phyloP scores from a whole-genome alignment of 2,113 vertebrate genomes.

The Embiotoca jacksoni region DNA sequence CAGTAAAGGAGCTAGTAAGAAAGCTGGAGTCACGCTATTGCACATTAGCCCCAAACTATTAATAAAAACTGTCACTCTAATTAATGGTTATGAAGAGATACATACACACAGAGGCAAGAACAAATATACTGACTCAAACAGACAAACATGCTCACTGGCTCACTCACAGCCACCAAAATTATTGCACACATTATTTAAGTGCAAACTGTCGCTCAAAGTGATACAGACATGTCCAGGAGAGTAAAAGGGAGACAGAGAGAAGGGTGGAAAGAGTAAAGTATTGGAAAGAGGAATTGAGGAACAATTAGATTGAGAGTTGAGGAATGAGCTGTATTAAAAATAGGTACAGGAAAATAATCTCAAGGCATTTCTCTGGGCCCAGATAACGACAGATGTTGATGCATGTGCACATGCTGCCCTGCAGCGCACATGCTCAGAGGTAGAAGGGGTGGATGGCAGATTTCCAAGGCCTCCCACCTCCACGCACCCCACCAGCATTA shows the following conservation, averaged over 20 bases:
- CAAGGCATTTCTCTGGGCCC: slow-evolving; percentile 40
- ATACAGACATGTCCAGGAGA: slow-evolving; percentile 28
- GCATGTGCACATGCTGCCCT: slow-evolving; percentile 24
- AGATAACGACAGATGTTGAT: slow-evolving; percentile 45
- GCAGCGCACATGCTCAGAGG: slow-evolving; percentile 13
- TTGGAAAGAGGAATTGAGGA: slow-evolving; percentile 24
- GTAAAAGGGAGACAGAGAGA: slow-evolving; percentile 12
- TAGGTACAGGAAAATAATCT: slow-evolving; percentile 20
- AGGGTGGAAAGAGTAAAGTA: background rate
- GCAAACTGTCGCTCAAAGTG: slow-evolving; percentile 32
- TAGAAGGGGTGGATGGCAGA: slow-evolving; percentile 15
- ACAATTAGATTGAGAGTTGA: slow-evolving; percentile 17
- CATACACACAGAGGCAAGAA: slow-evolving; percentile 39
- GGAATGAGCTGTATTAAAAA: slow-evolving; percentile 16
- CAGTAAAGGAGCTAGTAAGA: slow-evolving; percentile 55
- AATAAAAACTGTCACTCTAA: slow-evolving; percentile 79
- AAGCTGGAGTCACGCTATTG: slow-evolving; percentile 63
- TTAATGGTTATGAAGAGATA: slow-evolving; percentile 64
- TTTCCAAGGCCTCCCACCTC: slow-evolving; percentile 48
- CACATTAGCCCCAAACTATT: slow-evolving; percentile 75
- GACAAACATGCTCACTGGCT: slow-evolving; percentile 8
- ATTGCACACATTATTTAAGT: background rate
- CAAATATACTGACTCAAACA: slow-evolving; percentile 34
- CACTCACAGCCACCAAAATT: background rate
- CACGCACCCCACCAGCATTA: slow-evolving; percentile 59